Evolutionary conservation across 2,113 vertebrate genomes (phyloP).

Genomic region (Siniperca chuatsi): DNA sequence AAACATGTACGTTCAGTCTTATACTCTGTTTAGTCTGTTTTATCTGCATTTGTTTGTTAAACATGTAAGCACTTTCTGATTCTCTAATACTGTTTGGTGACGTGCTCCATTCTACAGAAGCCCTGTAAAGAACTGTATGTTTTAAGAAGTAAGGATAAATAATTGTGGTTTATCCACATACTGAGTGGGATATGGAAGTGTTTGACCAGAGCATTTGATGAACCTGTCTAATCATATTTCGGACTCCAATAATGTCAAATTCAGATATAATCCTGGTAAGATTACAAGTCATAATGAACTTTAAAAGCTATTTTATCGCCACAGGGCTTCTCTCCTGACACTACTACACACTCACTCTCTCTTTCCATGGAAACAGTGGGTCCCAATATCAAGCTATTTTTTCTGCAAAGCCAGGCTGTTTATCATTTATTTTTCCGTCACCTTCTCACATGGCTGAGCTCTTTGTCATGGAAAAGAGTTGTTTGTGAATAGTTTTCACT

Average conservation of each 20-base stretch:
- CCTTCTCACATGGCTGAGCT: not conserved
- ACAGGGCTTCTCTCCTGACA: not conserved
- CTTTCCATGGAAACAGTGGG: not conserved
- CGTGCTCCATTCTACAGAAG: not conserved
- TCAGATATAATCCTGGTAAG: not conserved
- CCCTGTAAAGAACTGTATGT: not conserved
- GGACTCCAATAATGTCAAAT: not conserved
- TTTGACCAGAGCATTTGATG: not conserved
- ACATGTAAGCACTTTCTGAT: not conserved
- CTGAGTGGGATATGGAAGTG: not conserved
- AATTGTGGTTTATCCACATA: too few relatives aligned
- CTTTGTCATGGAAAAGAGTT: too few relatives aligned
- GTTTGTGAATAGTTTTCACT: too few relatives aligned
- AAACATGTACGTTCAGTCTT: too few relatives aligned
- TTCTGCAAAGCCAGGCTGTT: not conserved
- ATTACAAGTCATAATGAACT: not conserved
- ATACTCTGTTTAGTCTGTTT: too few relatives aligned
- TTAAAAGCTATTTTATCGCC: not conserved
- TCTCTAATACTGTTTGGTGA: not conserved
- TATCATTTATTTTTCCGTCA: not conserved
- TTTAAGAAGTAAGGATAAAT: not conserved
- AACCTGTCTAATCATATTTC: not conserved
- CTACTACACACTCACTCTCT: not conserved
- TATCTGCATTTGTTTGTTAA: not conserved
- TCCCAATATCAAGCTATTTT: not conserved